A percentile compares a stretch with the other conserved stretches of the same genome.
Evolutionary conservation across 2,113 vertebrate genomes (phyloP).

Genomic region (Prietella phreatophila): DNA sequence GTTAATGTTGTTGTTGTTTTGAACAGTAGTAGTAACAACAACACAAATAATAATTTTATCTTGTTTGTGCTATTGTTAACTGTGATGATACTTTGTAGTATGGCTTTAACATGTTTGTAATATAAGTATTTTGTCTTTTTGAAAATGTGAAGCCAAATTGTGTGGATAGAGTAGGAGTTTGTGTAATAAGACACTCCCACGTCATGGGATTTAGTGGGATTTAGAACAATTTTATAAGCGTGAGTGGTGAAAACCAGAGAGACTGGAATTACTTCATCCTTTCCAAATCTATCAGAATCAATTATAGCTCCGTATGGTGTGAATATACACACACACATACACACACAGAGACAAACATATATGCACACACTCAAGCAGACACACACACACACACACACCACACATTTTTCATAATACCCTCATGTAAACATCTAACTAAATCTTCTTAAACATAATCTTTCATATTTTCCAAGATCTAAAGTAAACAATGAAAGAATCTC

Average conservation of each 20-base stretch:
- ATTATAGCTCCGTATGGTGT: slow-evolving; percentile 61
- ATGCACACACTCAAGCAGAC: neutral
- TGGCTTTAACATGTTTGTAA: neutral
- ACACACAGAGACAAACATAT: slow-evolving; percentile 33
- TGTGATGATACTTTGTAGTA: neutral
- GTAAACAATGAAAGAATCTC: neutral
- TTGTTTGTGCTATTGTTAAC: neutral
- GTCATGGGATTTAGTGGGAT: slow-evolving; percentile 30
- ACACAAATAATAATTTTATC: neutral
- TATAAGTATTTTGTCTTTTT: neutral
- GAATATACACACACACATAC: slow-evolving; percentile 39
- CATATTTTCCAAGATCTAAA: slow-evolving; percentile 44
- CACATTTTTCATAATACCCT: slow-evolving; percentile 58
- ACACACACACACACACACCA: neutral
- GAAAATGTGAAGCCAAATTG: neutral
- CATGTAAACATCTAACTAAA: slow-evolving; percentile 57
- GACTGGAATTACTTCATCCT: slow-evolving; percentile 71
- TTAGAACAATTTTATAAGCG: slow-evolving; percentile 32
- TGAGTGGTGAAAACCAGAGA: slow-evolving; percentile 60
- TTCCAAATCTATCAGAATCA: slow-evolving; percentile 70
- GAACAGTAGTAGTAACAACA: neutral
- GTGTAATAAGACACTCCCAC: slow-evolving; percentile 19
- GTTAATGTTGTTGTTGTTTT: neutral
- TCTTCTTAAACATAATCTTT: slow-evolving; percentile 70
- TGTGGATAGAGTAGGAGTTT: slow-evolving; percentile 5